Evolutionary conservation across 2,113 vertebrate genomes (phyloP).

Genomic region (Prionailurus viverrinus): DNA sequence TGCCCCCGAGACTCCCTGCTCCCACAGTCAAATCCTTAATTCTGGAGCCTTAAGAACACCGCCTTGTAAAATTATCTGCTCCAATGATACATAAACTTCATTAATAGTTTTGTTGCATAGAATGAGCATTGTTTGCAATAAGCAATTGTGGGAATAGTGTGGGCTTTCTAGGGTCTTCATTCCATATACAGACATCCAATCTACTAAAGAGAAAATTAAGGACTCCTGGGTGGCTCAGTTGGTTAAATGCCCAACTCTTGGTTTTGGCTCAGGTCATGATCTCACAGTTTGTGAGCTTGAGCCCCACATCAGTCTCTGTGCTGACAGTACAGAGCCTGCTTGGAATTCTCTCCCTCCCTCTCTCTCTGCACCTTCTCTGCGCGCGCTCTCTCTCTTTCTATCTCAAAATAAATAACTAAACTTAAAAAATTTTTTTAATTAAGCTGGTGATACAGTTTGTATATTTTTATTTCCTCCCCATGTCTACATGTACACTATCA

Average conservation of each 20-base stretch:
- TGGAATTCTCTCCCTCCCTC: too few relatives aligned
- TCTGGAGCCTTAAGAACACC: constrained; percentile 78
- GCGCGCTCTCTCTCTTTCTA: too few relatives aligned
- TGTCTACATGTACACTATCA: background rate
- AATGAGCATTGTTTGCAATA: constrained; percentile 84
- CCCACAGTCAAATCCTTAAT: constrained; percentile 74
- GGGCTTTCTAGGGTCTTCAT: constrained; percentile 84
- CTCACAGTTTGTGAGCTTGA: too few relatives aligned
- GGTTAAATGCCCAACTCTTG: too few relatives aligned
- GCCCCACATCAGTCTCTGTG: too few relatives aligned
- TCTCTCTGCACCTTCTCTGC: too few relatives aligned
- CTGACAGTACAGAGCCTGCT: too few relatives aligned
- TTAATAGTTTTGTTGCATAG: constrained; percentile 83
- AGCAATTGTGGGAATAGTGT: constrained; percentile 84
- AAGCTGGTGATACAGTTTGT: constrained; percentile 73
- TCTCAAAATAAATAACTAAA: too few relatives aligned
- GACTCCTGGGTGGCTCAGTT: too few relatives aligned
- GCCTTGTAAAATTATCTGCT: constrained; percentile 84
- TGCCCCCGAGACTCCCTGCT: constrained; percentile 75
- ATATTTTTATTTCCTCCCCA: constrained; percentile 76
- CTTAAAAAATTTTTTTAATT: background rate
- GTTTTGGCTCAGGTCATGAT: too few relatives aligned
- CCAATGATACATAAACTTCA: constrained; percentile 82
- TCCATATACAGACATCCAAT: constrained; percentile 82
- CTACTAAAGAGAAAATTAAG: constrained; percentile 72